Percentiles rank a stretch among this genome's conserved stretches.
These are phyloP conservation scores for Sinodicranocentrus sp. DNA, from an alignment of 2,888 invertebrate species.

Conservation along the genomic window DNA sequence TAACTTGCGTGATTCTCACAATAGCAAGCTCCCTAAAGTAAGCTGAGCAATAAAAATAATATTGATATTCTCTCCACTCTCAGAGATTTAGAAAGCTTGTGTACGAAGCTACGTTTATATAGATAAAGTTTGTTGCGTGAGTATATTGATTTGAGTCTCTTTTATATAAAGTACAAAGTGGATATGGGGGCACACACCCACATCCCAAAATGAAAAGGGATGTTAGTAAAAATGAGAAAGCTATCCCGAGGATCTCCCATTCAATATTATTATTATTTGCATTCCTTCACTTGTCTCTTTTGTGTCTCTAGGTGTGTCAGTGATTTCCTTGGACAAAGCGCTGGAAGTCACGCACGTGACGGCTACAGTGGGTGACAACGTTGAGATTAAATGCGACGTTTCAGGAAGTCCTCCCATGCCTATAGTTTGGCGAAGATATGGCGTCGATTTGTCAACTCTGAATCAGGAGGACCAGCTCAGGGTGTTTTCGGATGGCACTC, in stretches of 20 bases:
- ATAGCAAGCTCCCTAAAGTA: no score
- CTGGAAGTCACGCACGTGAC: constrained; percentile 85
- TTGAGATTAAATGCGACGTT: constrained; percentile 88
- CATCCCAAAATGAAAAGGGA: not conserved
- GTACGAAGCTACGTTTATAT: not conserved
- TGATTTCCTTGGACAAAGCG: constrained; percentile 86
- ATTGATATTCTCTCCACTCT: constrained; percentile 17
- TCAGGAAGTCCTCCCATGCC: constrained; percentile 85
- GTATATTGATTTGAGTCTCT: no score
- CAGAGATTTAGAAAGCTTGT: no score
- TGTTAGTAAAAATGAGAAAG: not conserved
- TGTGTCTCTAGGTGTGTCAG: constrained; percentile 83
- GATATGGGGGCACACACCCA: no score
- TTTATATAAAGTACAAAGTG: no score
- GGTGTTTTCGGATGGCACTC: constrained; percentile 86
- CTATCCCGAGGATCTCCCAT: not conserved
- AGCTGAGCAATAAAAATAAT: constrained; percentile 17
- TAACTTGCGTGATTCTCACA: no score
- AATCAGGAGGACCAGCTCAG: constrained; percentile 80
- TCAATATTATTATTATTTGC: constrained; percentile 41
- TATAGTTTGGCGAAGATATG: constrained; percentile 83
- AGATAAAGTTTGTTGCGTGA: no score
- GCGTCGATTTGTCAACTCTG: constrained; percentile 73
- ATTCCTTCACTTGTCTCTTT: constrained; percentile 37
- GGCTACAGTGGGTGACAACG: constrained; percentile 86